phyloP scores from a whole-genome alignment of 2,797 vertebrate genomes.

The Gymnocypris eckloni region DNA sequence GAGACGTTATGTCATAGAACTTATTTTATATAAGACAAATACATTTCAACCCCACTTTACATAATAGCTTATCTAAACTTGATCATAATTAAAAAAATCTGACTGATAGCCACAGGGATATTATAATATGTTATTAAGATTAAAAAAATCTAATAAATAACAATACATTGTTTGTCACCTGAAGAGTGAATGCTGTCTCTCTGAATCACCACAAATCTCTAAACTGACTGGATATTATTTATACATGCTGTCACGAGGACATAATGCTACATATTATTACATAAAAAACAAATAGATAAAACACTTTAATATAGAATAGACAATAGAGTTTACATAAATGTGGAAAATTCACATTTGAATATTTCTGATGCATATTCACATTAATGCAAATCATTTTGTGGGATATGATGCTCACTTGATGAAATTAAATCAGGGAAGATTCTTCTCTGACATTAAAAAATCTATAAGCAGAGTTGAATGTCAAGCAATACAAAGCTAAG shows the following conservation, averaged over 20 bases:
- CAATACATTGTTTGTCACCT: not conserved
- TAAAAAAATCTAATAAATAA: not conserved
- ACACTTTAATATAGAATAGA: not conserved
- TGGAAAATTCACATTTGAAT: slow-evolving; percentile 4
- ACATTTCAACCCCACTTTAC: not conserved
- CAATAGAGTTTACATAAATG: slow-evolving; percentile 1
- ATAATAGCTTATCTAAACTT: not conserved
- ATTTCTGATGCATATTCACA: not conserved
- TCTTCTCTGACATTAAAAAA: not conserved
- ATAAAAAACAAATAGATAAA: not conserved
- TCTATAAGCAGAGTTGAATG: not conserved
- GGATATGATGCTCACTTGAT: not conserved
- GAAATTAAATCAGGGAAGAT: not conserved
- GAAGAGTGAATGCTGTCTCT: not conserved
- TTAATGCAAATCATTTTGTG: slow-evolving; percentile 6
- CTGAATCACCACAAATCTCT: not conserved
- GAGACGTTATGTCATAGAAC: not conserved
- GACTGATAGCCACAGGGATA: not conserved
- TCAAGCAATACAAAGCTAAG: not conserved
- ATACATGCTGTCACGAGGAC: not conserved
- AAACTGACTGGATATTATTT: not conserved
- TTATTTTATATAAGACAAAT: not conserved
- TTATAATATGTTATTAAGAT: not conserved
- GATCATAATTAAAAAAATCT: not conserved
- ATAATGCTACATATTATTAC: slow-evolving; percentile 11